phyloP scores from a whole-genome alignment of 2,113 vertebrate genomes.

The Euleptes europaea region DNA sequence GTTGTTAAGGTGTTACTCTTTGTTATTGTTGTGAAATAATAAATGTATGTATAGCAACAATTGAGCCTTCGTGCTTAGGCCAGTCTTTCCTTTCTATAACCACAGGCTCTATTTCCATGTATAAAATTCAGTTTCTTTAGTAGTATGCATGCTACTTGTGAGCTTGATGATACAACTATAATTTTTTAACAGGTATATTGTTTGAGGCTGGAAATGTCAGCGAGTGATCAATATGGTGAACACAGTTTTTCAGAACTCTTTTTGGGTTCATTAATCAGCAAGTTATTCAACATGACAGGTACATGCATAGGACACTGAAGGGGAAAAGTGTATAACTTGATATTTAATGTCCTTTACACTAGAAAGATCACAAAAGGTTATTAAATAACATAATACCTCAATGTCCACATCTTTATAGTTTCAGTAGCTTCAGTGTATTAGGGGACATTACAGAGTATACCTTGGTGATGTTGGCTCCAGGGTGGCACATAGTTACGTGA shows the following conservation, averaged over 20 bases:
- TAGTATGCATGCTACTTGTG: neutral
- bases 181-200: neutral
- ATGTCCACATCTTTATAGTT: conserved; percentile 15
- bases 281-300: conserved; percentile 46
- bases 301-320: conserved; percentile 33
- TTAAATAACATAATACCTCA: conserved; percentile 44
- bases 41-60: too few species aligned
- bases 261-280: conserved; percentile 63
- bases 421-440: conserved; percentile 2
- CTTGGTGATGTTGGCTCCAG: neutral
- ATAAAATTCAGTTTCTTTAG: neutral
- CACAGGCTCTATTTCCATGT: neutral
- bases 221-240: conserved; percentile 44
- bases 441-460: neutral
- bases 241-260: conserved; percentile 13
- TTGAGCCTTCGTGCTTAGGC: too few species aligned
- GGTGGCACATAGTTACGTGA: neutral
- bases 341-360: conserved; percentile 63
- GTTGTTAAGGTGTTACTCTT: too few species aligned
- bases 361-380: conserved; percentile 52
- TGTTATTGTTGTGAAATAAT: too few species aligned
- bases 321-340: conserved; percentile 25
- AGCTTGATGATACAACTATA: neutral
- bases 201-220: conserved; percentile 36
- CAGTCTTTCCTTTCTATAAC: neutral